Conservation (phyloP, 2,797 vertebrate species). For the Falco novaeseelandiae region DNA sequence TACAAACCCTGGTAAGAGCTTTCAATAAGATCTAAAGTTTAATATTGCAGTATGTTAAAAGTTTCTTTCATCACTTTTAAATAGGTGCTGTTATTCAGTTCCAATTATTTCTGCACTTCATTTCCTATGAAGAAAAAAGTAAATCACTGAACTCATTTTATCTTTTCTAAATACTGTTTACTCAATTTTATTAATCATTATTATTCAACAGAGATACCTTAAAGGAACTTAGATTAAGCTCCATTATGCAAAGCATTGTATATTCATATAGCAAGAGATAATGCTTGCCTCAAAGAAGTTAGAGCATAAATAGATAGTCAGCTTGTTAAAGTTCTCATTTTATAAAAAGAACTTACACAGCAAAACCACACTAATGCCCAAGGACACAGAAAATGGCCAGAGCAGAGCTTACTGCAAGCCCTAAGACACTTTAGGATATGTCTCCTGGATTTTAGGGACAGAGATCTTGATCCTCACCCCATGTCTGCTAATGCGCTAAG, state of each 20-base stretch:
- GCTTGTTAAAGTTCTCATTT: not conserved
- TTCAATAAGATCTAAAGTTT: not conserved
- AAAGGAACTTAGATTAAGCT: constrained; percentile 1
- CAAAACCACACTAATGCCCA: not conserved
- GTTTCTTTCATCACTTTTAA: constrained; percentile 23
- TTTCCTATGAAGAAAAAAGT: constrained; percentile 10
- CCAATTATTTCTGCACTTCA: constrained; percentile 9
- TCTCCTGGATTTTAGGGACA: not conserved
- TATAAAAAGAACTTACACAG: not conserved
- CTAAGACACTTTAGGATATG: not conserved
- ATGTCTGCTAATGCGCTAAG: not conserved
- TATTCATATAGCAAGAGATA: not conserved
- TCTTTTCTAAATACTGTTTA: constrained; percentile 17
- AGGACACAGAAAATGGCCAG: not conserved
- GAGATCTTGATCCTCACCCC: not conserved
- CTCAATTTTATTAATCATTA: constrained; percentile 16
- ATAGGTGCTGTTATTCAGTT: not conserved
- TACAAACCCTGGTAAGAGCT: not conserved
- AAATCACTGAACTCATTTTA: not conserved
- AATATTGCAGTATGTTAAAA: not conserved
- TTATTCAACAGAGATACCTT: constrained; percentile 1
- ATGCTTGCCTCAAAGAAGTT: not conserved
- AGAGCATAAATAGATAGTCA: not conserved
- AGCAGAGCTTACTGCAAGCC: not conserved
- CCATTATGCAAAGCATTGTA: not conserved